A percentile compares a stretch with the other conserved stretches of the same genome.
Conservation (phyloP, 2,113 vertebrate species). For the Willisornis vidua region DNA sequence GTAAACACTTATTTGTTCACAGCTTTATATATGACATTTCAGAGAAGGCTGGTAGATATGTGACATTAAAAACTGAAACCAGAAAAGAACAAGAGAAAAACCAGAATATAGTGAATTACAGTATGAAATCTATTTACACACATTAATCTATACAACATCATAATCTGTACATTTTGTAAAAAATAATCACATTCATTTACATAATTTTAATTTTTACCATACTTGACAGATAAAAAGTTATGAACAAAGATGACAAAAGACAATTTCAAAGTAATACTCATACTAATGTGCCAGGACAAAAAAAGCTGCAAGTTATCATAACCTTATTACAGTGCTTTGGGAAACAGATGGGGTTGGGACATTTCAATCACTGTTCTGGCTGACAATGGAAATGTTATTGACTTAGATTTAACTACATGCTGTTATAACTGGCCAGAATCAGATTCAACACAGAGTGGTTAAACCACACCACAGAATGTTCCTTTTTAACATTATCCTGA, state of each 20-base stretch:
- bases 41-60: not conserved
- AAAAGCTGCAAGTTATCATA: not conserved
- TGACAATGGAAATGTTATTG: not conserved
- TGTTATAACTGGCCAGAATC: not conserved
- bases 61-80: conserved; percentile 20
- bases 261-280: not conserved
- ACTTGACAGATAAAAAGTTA: not conserved
- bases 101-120: not conserved
- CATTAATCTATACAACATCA: conserved; percentile 46
- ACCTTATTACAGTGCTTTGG: not conserved
- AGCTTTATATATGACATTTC: conserved; percentile 27
- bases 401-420: not conserved
- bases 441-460: not conserved
- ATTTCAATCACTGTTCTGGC: not conserved
- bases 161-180: conserved; percentile 62
- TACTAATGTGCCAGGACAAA: not conserved
- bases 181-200: conserved; percentile 64
- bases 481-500: not conserved
- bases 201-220: conserved; percentile 9
- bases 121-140: conserved; percentile 60
- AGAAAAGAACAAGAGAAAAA: conserved; percentile 10
- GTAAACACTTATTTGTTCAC: conserved; percentile 51
- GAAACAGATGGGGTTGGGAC: not conserved
- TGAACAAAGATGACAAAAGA: not conserved
- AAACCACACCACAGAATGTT: not conserved